Evolutionary conservation across 2,888 invertebrate species (phyloP).

Genomic region (Hirtodrosophila confusa): DNA sequence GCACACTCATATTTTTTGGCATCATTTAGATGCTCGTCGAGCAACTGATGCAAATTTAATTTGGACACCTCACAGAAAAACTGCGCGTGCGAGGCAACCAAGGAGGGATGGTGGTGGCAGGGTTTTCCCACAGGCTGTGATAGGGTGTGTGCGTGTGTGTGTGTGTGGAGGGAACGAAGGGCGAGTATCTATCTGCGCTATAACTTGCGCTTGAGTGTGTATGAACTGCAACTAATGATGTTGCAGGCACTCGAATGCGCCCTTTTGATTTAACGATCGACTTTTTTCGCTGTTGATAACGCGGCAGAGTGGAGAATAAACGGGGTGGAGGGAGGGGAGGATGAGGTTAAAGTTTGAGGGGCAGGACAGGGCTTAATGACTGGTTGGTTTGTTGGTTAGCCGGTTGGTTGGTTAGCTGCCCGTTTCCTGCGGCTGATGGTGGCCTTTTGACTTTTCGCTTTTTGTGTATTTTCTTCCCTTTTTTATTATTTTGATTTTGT

Average conservation of each 20-base stretch:
- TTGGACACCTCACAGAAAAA: conserved; percentile 78
- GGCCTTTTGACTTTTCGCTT: conserved; percentile 46
- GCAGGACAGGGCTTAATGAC: conserved; percentile 62
- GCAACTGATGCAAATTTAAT: conserved; percentile 81
- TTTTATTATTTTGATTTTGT: conserved; percentile 8
- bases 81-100: conserved; percentile 29
- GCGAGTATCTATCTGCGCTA: conserved; percentile 53
- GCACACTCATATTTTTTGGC: conserved; percentile 65
- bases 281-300: conserved; percentile 53
- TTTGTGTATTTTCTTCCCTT: conserved; percentile 16
- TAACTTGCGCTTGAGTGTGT: conserved; percentile 79
- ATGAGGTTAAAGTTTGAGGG: conserved; percentile 16
- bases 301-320: conserved; percentile 10
- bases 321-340: neutral
- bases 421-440: conserved; percentile 70
- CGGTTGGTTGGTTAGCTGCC: conserved; percentile 50
- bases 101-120: neutral
- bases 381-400: conserved; percentile 65
- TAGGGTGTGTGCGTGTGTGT: neutral
- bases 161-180: neutral
- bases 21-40: conserved; percentile 80
- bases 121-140: neutral
- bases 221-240: conserved; percentile 82
- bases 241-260: conserved; percentile 79
- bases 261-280: conserved; percentile 80